Base-by-base conservation (phyloP, 2,888 invertebrate genomes). In the Cerceris ruficornis region DNA sequence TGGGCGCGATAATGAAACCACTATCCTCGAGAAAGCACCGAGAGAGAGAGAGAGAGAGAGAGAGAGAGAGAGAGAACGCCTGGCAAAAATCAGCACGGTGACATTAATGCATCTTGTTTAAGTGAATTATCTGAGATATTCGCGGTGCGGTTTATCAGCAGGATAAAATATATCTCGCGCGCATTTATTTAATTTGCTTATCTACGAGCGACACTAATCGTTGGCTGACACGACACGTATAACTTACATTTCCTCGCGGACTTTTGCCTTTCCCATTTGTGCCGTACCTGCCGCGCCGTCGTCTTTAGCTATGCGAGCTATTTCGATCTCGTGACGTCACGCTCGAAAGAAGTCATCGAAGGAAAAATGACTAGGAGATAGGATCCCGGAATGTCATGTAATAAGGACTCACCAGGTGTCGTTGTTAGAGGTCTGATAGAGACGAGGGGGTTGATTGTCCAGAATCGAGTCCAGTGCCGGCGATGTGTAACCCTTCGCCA, bases 401-500 rank as follows among this genome's bases (percentile, higher is more conserved):
- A 55, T 42, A 39, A 13, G 13, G 11, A 28, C 87, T 88, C 81
- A 92, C 92, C 91, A 91, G 15, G 92, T 92, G 81, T 89, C 89
- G 81, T 91, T 92, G 81, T 87, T 88, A 42, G 88, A 81, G 50
- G 90, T 86, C 74, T 88, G 90, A 81, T 92, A 91, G 54, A 91
- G 88, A 64, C 91, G 91, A 61, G 91, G 91, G 65, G 91, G 91
- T 61, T 94, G 93, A 76, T 94, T 95, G 88, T 95, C 95, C 78
- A 95, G 94, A 89, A 97, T 94, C 0, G 96, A 96, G 15, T 96
- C 96, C 80, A 97, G 94, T 2, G 96, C 96, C 0, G 97, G 96
- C 0, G 96, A 96, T 92, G 96, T 96, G 94, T 97, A 97, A 8
- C 96, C 96, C 91, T 96, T 96, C 81, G 96, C 96, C 65, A 97